Evolutionary conservation across 2,888 invertebrate species (phyloP).

Genomic region (Drosophila maculinotata): DNA sequence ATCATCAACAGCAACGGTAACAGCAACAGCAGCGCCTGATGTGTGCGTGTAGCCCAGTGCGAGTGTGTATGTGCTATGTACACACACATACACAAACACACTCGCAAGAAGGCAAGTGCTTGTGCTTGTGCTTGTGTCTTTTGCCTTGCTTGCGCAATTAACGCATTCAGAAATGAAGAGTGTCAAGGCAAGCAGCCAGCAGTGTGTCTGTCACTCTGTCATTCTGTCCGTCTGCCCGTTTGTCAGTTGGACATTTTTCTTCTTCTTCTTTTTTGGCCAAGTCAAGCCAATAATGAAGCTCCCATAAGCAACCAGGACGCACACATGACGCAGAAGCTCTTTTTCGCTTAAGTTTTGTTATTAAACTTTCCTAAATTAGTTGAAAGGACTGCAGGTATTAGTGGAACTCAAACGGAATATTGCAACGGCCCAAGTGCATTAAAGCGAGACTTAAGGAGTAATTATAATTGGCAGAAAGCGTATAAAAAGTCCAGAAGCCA

Average conservation of each 20-base stretch:
- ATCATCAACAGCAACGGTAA: constrained; percentile 55
- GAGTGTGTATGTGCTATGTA: constrained; percentile 40
- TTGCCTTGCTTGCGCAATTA: constrained; percentile 72
- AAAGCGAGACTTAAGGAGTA: constrained; percentile 36
- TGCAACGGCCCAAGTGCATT: constrained; percentile 30
- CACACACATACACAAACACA: constrained; percentile 30
- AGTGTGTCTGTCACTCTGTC: constrained; percentile 36
- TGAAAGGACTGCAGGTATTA: constrained; percentile 31
- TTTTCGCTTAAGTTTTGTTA: constrained; percentile 28
- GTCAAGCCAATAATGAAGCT: constrained; percentile 46
- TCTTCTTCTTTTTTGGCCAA: constrained; percentile 21
- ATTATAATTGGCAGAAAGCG: constrained; percentile 25
- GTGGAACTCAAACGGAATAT: constrained; percentile 36
- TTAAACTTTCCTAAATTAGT: constrained; percentile 40
- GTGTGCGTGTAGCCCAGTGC: constrained; percentile 6
- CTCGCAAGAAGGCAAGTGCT: constrained; percentile 34
- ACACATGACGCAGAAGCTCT: constrained; percentile 12
- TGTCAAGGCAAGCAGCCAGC: constrained; percentile 71
- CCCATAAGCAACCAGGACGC: not conserved
- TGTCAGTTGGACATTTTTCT: constrained; percentile 45
- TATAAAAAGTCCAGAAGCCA: constrained; percentile 11
- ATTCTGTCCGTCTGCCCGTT: constrained; percentile 25
- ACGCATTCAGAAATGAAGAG: constrained; percentile 80
- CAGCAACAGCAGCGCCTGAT: constrained; percentile 9
- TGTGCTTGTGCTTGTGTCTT: constrained; percentile 43